These are phyloP conservation scores for Muscidifurax raptorellus DNA, from an alignment of 1,140 invertebrate genomes.

Conservation along the genomic window DNA sequence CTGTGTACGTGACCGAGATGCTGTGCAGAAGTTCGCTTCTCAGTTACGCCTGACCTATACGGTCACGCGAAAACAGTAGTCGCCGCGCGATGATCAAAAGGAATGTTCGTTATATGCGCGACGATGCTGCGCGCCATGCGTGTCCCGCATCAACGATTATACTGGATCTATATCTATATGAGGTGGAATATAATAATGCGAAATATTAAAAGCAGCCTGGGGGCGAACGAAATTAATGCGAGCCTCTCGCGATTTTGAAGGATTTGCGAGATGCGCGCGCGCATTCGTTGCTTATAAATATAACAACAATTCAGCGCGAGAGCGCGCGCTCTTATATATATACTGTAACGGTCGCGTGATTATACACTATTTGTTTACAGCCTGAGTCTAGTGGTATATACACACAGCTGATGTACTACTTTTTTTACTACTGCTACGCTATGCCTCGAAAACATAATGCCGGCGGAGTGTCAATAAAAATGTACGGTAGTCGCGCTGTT, in stretches of 20 bases:
- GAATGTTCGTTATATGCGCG: neutral
- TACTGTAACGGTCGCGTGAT: neutral
- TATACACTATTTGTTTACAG: neutral
- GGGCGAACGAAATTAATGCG: neutral
- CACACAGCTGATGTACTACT: neutral
- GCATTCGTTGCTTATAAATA: neutral
- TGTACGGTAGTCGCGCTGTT: neutral
- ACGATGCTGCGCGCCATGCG: neutral
- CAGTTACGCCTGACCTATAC: neutral
- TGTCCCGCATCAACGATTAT: neutral
- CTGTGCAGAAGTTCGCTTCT: neutral
- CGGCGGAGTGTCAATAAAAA: neutral
- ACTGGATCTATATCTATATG: no score
- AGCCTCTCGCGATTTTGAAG: neutral
- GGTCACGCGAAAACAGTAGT: neutral
- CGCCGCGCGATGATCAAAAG: neutral
- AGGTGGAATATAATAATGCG: neutral
- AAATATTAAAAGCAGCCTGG: neutral
- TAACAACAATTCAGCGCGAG: neutral
- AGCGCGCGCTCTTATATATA: no score
- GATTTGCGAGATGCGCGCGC: neutral
- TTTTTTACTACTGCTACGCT: neutral
- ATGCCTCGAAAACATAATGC: neutral
- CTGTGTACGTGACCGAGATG: conserved; percentile 17
- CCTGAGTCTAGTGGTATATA: no score